These are phyloP conservation scores for Scaptomyza polygonia DNA, from an alignment of 2,888 invertebrate genomes.

Conservation along the genomic window DNA sequence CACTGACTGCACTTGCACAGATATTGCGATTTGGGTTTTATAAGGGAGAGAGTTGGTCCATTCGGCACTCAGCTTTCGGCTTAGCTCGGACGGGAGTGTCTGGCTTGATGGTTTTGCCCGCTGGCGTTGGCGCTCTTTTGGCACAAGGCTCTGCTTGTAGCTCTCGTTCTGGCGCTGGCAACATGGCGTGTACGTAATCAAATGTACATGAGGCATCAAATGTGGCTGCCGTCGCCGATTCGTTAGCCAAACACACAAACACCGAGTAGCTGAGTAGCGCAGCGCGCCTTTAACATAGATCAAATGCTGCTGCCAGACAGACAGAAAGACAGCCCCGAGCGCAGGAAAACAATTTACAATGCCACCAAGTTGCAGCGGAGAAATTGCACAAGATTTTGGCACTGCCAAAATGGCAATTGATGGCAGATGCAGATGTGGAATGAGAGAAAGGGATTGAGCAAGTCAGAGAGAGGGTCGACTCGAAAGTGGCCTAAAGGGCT, in stretches of 20 bases:
- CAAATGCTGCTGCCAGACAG: constrained; percentile 43
- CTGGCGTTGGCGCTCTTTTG: constrained; percentile 57
- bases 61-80: constrained; percentile 1
- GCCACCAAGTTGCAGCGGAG: constrained; percentile 60
- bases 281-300: constrained; percentile 53
- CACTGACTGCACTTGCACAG: constrained; percentile 9
- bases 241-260: constrained; percentile 51
- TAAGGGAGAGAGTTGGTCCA: not conserved
- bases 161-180: constrained; percentile 22
- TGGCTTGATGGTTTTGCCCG: constrained; percentile 69
- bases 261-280: constrained; percentile 21
- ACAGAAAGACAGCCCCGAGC: constrained; percentile 29
- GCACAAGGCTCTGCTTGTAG: constrained; percentile 25
- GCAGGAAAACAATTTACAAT: constrained; percentile 76
- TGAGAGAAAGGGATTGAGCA: constrained; percentile 7
- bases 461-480: constrained; percentile 21
- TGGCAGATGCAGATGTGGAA: constrained; percentile 20
- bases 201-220: constrained; percentile 72
- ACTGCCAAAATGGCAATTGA: constrained; percentile 59
- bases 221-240: constrained; percentile 47
- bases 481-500: constrained; percentile 24
- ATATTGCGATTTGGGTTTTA: constrained; percentile 22
- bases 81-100: constrained; percentile 26
- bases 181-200: constrained; percentile 75
- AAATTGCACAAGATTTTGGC: constrained; percentile 59